Conservation (phyloP, 2,113 vertebrate species). For the Pseudorectes ferrugineus region DNA sequence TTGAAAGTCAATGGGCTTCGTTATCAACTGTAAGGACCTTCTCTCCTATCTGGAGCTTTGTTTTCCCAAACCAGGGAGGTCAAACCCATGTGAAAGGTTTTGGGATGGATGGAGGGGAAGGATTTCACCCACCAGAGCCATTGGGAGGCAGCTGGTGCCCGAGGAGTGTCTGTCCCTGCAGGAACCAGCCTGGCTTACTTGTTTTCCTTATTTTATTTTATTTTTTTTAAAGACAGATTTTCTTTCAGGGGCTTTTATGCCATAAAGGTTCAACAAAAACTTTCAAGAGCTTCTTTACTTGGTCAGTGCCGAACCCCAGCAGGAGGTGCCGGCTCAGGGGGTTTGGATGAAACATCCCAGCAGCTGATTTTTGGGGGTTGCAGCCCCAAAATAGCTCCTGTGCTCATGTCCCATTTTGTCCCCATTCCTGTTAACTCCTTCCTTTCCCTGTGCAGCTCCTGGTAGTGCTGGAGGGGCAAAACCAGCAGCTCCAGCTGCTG, state of each 20-base stretch:
- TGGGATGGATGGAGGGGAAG: not conserved
- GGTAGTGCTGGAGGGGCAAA: not conserved
- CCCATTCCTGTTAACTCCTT: not conserved
- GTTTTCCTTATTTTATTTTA: not conserved
- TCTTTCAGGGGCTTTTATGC: not conserved
- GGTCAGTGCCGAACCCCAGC: not conserved
- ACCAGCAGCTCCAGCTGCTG: not conserved
- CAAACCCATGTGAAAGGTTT: not conserved
- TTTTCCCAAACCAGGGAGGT: not conserved
- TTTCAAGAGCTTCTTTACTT: not conserved
- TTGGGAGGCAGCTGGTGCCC: not conserved
- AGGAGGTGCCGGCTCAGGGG: not conserved
- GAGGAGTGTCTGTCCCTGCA: not conserved
- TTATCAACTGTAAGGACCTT: not conserved
- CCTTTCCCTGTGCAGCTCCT: not conserved
- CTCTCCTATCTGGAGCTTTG: not conserved
- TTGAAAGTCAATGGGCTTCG: slow-evolving; percentile 16
- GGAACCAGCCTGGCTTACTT: not conserved
- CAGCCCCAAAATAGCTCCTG: not conserved
- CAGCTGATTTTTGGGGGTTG: not conserved
- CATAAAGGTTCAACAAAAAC: not conserved
- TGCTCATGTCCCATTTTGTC: not conserved
- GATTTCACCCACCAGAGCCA: not conserved
- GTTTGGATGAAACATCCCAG: not conserved
- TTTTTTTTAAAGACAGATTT: not conserved